These are phyloP conservation scores for Euwallacea fornicatus DNA, from an alignment of 1,140 invertebrate genomes.

Conservation along the genomic window DNA sequence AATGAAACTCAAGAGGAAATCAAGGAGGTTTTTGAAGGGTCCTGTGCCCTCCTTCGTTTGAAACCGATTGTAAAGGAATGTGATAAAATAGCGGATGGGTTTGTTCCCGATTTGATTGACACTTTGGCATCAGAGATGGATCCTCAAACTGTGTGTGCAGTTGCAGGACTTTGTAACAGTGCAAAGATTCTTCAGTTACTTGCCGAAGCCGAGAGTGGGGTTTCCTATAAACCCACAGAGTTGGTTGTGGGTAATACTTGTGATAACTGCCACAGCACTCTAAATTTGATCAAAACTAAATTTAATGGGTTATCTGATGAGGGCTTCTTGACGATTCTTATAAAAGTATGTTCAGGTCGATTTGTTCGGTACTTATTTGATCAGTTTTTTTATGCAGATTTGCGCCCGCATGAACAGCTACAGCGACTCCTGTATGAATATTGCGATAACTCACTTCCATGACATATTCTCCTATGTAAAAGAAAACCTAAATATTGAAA, in stretches of 20 bases:
- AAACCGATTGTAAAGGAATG: constrained; percentile 78
- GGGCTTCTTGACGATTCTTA: constrained; percentile 60
- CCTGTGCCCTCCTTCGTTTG: constrained; percentile 79
- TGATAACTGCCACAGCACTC: constrained; percentile 60
- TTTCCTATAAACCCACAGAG: constrained; percentile 7
- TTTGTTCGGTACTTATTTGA: constrained; percentile 8
- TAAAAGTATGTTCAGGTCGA: constrained; percentile 54
- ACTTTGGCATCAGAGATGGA: constrained; percentile 86
- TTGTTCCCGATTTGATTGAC: constrained; percentile 84
- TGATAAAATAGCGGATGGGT: constrained; percentile 78
- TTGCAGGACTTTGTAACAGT: constrained; percentile 81
- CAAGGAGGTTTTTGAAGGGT: constrained; percentile 85
- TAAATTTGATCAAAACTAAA: constrained; percentile 58
- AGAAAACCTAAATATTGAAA: constrained; percentile 64
- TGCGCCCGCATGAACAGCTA: constrained; percentile 71
- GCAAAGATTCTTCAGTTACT: constrained; percentile 69
- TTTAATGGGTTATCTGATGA: constrained; percentile 60
- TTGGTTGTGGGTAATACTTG: constrained; percentile 52
- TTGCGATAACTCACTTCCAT: constrained; percentile 71
- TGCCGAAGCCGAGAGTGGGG: constrained; percentile 53
- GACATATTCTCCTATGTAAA: constrained; percentile 65
- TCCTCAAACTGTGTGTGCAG: constrained; percentile 80
- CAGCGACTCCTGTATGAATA: constrained; percentile 75
- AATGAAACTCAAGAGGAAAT: constrained; percentile 87
- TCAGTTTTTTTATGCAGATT: constrained; percentile 49